These are phyloP conservation scores for Trachelipus rathkii DNA, from an alignment of 1,140 invertebrate species.

Conservation along the genomic window DNA sequence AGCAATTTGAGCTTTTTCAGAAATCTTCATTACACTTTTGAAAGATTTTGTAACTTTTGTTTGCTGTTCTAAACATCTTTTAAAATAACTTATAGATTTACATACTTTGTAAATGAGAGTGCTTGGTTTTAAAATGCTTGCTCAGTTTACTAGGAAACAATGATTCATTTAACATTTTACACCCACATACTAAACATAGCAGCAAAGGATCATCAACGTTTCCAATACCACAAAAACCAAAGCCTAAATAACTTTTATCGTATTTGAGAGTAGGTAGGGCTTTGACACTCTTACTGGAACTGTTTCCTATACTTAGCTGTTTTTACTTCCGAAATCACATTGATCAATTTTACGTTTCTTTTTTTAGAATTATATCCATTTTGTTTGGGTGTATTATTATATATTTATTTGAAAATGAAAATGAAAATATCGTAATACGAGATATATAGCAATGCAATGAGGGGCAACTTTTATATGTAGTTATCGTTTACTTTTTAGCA, in stretches of 20 bases:
- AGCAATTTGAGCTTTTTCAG: conserved; percentile 15
- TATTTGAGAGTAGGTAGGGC: background rate
- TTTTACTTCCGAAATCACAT: background rate
- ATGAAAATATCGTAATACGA: background rate
- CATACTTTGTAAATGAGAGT: conserved; percentile 23
- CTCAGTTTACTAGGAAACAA: conserved; percentile 5
- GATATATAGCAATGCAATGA: background rate
- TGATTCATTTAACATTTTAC: background rate
- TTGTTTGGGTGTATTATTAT: background rate
- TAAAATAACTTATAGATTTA: conserved; percentile 7
- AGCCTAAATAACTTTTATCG: background rate
- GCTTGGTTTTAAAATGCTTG: conserved; percentile 12
- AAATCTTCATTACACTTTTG: background rate
- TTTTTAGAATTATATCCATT: background rate
- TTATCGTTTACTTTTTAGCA: background rate
- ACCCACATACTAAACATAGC: background rate
- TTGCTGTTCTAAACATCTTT: background rate
- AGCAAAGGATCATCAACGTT: background rate
- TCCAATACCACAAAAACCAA: background rate
- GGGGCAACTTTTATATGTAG: background rate
- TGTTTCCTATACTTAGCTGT: background rate
- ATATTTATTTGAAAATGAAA: background rate
- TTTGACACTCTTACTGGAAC: background rate
- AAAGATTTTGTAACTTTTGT: conserved; percentile 2
- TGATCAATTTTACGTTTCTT: conserved; percentile 10